Percentiles rank a stretch among this genome's conserved stretches.
phyloP scores from a whole-genome alignment of 2,797 vertebrate genomes.

The Sebastiscus tertius region DNA sequence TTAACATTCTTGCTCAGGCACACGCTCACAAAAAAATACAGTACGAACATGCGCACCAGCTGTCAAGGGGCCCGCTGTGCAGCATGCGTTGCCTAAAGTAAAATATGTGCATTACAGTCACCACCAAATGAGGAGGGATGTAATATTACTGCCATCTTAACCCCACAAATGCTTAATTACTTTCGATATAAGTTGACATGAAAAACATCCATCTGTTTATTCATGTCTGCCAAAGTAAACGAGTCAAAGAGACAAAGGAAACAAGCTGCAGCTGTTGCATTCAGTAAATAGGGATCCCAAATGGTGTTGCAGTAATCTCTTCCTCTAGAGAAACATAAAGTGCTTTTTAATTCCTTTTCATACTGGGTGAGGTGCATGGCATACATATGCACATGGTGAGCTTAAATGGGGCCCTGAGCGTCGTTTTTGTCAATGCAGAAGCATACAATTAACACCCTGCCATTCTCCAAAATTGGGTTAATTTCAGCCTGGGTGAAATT shows the following conservation, averaged over 20 bases:
- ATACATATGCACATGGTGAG: neutral
- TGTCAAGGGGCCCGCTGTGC: constrained; percentile 29
- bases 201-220: constrained; percentile 46
- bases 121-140: constrained; percentile 16
- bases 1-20: constrained; percentile 5
- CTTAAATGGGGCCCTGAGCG: neutral
- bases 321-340: constrained; percentile 12
- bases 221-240: constrained; percentile 28
- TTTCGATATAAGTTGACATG: constrained; percentile 36
- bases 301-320: neutral
- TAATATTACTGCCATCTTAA: constrained; percentile 9
- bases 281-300: constrained; percentile 7
- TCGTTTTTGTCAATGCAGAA: constrained; percentile 4
- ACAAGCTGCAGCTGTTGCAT: constrained; percentile 38
- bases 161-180: constrained; percentile 51
- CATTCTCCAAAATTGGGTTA: neutral
- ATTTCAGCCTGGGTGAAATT: constrained; percentile 22
- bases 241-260: constrained; percentile 14
- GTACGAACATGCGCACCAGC: constrained; percentile 39
- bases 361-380: constrained; percentile 9
- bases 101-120: constrained; percentile 28
- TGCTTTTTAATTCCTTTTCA: neutral
- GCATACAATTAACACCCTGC: constrained; percentile 4
- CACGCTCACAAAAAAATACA: constrained; percentile 21
- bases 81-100: constrained; percentile 9